Conservation (phyloP, 2,797 vertebrate species). For the Platalea minor region DNA sequence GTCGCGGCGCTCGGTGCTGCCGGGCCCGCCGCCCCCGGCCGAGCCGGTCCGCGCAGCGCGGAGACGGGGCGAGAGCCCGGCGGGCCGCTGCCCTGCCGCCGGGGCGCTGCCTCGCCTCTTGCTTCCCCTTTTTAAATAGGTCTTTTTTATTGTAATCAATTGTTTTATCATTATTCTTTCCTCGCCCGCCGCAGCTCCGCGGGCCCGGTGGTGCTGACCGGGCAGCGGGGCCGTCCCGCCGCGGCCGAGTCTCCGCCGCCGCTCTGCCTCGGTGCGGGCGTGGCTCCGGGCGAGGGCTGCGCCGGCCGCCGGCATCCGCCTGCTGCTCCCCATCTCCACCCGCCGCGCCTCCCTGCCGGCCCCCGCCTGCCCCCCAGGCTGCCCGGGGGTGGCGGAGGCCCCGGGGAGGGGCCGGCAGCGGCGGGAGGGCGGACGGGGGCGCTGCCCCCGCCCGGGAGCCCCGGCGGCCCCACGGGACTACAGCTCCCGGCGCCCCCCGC, state of each 20-base stretch:
- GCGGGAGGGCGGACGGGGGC: not conserved
- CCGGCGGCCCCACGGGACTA: not conserved
- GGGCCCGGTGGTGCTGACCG: not conserved
- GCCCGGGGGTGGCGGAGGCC: not conserved
- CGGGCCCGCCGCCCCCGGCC: not conserved
- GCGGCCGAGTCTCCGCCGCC: not conserved
- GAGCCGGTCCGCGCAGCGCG: not conserved
- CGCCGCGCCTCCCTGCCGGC: not conserved
- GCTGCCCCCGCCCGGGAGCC: not conserved
- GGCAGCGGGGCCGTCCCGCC: not conserved
- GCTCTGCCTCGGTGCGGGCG: not conserved
- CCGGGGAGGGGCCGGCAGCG: not conserved
- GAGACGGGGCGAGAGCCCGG: not conserved
- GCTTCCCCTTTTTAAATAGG: too few relatives aligned
- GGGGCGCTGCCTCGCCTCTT: not conserved
- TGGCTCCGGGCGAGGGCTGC: not conserved
- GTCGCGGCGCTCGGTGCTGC: not conserved
- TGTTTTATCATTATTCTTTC: not conserved
- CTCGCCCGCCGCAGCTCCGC: not conserved
- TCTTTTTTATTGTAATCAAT: not conserved
- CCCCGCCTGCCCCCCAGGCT: not conserved
- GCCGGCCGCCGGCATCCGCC: not conserved
- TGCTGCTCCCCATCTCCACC: not conserved
- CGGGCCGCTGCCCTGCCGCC: not conserved
- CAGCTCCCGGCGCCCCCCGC: not conserved